Conservation (phyloP, 2,888 invertebrate genomes). For the Gryllus longicercus region DNA sequence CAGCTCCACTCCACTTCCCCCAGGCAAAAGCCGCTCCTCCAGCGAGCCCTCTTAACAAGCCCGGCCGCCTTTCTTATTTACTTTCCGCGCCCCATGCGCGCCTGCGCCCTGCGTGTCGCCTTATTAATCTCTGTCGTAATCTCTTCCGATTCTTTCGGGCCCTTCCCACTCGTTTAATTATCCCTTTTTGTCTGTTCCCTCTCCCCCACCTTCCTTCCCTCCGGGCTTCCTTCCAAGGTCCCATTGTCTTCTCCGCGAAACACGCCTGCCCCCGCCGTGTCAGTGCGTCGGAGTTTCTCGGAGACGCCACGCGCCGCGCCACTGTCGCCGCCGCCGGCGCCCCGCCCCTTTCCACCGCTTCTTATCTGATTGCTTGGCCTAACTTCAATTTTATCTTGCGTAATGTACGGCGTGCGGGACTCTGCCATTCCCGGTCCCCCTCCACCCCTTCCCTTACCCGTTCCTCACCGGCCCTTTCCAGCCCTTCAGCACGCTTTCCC, state of each 20-base stretch:
- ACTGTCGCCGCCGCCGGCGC: no score
- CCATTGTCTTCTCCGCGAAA: no score
- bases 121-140: slow-evolving; percentile 8
- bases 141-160: background rate
- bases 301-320: no score
- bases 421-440: no score
- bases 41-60: background rate
- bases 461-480: no score
- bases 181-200: background rate
- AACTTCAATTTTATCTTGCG: background rate
- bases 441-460: no score
- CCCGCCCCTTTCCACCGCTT: background rate
- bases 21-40: no score
- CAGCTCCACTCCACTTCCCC: no score
- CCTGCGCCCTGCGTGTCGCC: background rate
- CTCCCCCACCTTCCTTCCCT: background rate
- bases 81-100: background rate
- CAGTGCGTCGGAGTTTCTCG: no score
- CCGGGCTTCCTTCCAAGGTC: no score
- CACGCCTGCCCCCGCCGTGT: no score
- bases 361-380: background rate
- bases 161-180: background rate
- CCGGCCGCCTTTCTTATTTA: background rate
- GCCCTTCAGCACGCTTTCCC: no score
- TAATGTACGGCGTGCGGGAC: background rate